Evolutionary conservation across 2,888 invertebrate genomes (phyloP).

Genomic region (Julus scandinavius): DNA sequence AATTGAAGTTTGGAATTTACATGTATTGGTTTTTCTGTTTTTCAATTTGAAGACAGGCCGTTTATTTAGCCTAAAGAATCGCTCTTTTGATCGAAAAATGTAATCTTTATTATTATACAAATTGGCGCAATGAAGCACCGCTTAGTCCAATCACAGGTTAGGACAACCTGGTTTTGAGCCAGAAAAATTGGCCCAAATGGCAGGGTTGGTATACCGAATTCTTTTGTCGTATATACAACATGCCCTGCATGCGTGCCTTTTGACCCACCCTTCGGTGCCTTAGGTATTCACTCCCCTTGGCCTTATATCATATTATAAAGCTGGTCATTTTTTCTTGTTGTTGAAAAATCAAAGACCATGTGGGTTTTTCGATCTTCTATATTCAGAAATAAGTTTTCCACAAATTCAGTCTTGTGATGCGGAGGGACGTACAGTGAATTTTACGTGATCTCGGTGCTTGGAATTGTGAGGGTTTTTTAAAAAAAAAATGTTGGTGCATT

Average conservation of each 20-base stretch:
- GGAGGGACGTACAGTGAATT: too few relatives aligned
- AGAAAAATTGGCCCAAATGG: background rate
- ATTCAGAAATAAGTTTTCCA: too few relatives aligned
- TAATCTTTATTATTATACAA: background rate
- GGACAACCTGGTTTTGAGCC: background rate
- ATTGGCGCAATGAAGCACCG: background rate
- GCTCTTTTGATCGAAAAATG: background rate
- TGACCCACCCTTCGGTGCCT: background rate
- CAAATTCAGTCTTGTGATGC: background rate
- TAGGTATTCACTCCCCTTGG: background rate
- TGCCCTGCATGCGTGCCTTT: background rate
- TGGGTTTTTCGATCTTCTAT: background rate
- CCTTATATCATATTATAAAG: background rate
- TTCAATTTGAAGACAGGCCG: background rate
- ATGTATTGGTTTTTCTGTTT: too few relatives aligned
- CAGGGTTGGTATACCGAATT: background rate
- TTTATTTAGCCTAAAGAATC: background rate
- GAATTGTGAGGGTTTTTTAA: too few relatives aligned
- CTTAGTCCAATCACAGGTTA: background rate
- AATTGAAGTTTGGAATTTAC: too few relatives aligned
- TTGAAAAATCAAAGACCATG: background rate
- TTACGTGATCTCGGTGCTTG: background rate
- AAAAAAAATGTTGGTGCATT: too few relatives aligned
- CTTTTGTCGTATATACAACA: background rate
- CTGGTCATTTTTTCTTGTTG: background rate